Conservation (phyloP, 1,140 invertebrate genomes). For the Drosophila takahashii region DNA sequence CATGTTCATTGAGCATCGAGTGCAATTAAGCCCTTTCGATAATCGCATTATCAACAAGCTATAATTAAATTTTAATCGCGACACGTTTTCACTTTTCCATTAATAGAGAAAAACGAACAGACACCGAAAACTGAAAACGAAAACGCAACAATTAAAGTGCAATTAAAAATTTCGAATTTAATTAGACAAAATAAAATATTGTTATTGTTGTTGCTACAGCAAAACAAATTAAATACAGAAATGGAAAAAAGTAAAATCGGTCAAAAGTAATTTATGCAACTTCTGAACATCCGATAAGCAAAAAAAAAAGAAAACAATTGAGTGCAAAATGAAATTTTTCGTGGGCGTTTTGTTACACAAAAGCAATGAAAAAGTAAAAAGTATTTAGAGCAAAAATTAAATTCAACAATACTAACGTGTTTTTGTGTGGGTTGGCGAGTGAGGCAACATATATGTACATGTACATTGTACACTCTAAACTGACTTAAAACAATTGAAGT, state of each 20-base stretch:
- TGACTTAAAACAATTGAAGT: constrained; percentile 70
- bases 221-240: constrained; percentile 31
- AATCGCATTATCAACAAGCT: constrained; percentile 67
- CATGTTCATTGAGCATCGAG: constrained; percentile 8
- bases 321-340: constrained; percentile 57
- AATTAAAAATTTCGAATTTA: constrained; percentile 71
- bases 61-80: constrained; percentile 63
- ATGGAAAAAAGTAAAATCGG: constrained; percentile 42
- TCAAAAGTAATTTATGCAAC: constrained; percentile 74
- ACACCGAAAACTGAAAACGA: constrained; percentile 47
- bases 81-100: constrained; percentile 76
- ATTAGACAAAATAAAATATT: constrained; percentile 28
- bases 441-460: constrained; percentile 58
- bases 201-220: constrained; percentile 17
- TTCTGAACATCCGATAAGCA: constrained; percentile 49
- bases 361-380: constrained; percentile 52
- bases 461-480: constrained; percentile 5
- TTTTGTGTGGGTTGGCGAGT: constrained; percentile 48
- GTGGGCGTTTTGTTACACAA: constrained; percentile 62
- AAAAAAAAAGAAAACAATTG: constrained; percentile 23
- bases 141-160: constrained; percentile 69
- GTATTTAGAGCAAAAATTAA: constrained; percentile 77
- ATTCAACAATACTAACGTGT: constrained; percentile 32
- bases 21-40: constrained; percentile 34
- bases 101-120: constrained; percentile 30